A percentile compares a stretch with the other conserved stretches of the same genome.
These are phyloP conservation scores for Drosophila paramelanica DNA, from an alignment of 2,888 invertebrate species.

Conservation along the genomic window DNA sequence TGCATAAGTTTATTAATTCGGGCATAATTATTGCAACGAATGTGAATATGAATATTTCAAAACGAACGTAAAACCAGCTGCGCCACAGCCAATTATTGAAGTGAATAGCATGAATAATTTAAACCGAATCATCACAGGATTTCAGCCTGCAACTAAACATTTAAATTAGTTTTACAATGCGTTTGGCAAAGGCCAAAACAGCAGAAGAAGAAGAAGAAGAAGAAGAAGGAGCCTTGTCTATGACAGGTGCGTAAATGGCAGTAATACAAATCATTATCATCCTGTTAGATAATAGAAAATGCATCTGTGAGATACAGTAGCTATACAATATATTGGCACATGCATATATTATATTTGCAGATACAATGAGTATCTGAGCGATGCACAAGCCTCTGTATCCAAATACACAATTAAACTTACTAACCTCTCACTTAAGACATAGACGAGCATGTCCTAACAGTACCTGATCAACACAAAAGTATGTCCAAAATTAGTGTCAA, in stretches of 20 bases:
- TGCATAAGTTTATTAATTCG: background rate
- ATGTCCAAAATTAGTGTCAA: too few species aligned
- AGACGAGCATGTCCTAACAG: too few species aligned
- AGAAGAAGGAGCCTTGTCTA: too few species aligned
- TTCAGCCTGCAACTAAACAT: background rate
- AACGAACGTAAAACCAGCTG: background rate
- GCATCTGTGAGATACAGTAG: background rate
- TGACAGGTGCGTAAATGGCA: too few species aligned
- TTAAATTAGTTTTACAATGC: background rate
- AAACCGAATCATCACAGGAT: background rate
- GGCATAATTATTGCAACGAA: conserved; percentile 13
- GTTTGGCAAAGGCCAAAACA: too few species aligned
- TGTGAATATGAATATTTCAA: background rate
- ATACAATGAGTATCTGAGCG: background rate
- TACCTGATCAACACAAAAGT: too few species aligned
- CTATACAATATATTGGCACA: too few species aligned
- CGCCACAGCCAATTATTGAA: background rate
- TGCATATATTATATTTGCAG: too few species aligned
- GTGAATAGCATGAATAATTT: conserved; percentile 3
- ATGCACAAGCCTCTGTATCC: background rate
- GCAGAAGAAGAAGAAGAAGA: too few species aligned
- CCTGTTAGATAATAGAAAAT: background rate
- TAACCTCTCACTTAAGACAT: too few species aligned
- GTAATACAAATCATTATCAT: too few species aligned
- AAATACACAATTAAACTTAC: too few species aligned